Evolutionary conservation across 2,888 invertebrate genomes (phyloP).

Genomic region (Hemistola chrysoprasaria): DNA sequence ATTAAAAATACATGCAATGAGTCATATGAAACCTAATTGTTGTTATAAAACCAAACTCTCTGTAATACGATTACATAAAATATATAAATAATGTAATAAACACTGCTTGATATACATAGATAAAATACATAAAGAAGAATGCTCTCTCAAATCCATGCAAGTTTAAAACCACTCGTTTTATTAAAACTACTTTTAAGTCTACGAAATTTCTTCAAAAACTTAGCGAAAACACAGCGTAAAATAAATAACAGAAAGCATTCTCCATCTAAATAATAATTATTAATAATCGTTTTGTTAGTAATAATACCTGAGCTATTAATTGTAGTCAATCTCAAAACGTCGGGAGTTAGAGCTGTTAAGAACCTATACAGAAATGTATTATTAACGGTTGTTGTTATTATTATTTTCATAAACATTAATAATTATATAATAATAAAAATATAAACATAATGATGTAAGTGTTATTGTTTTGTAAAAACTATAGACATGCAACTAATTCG

Average conservation of each 20-base stretch:
- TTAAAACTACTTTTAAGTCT: slow-evolving; percentile 36
- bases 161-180: slow-evolving; percentile 42
- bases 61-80: slow-evolving; percentile 17
- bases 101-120: slow-evolving; percentile 27
- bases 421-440: slow-evolving; percentile 5
- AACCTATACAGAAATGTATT: slow-evolving; percentile 67
- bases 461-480: slow-evolving; percentile 39
- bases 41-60: slow-evolving; percentile 1
- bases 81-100: slow-evolving; percentile 24
- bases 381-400: slow-evolving; percentile 27
- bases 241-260: slow-evolving; percentile 75
- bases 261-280: slow-evolving; percentile 54
- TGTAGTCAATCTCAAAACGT: slow-evolving; percentile 80
- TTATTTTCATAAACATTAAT: slow-evolving; percentile 6
- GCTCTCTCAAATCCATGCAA: slow-evolving; percentile 61
- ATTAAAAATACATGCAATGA: not conserved
- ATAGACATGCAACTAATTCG: slow-evolving; percentile 39
- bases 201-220: slow-evolving; percentile 32
- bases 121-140: slow-evolving; percentile 61
- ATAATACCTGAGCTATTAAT: slow-evolving; percentile 77
- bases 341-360: slow-evolving; percentile 80
- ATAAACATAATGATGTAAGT: slow-evolving; percentile 19
- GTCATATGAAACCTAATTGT: not conserved
- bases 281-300: slow-evolving; percentile 47
- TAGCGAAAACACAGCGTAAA: slow-evolving; percentile 52